Conservation (phyloP, 2,113 vertebrate species). For the Pholis gunnellus region DNA sequence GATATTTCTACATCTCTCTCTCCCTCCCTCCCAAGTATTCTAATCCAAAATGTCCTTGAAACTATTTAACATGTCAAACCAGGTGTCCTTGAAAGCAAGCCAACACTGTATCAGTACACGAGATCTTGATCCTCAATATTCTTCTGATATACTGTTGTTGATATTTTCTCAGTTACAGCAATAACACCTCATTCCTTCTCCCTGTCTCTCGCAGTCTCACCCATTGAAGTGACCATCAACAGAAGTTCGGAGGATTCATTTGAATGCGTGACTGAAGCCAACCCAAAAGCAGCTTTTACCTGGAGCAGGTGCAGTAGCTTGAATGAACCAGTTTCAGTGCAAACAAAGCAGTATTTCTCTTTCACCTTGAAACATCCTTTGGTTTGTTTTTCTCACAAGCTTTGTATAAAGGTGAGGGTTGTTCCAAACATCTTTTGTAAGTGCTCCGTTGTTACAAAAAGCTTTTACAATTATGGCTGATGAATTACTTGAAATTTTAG, state of each 20-base stretch:
- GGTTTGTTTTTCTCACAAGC: neutral
- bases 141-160: neutral
- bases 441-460: neutral
- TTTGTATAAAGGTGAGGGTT: neutral
- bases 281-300: slow-evolving; percentile 47
- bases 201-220: slow-evolving; percentile 55
- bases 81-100: neutral
- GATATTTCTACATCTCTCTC: neutral
- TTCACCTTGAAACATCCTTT: neutral
- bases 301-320: slow-evolving; percentile 73
- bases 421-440: neutral
- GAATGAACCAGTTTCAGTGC: neutral
- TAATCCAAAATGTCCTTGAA: neutral
- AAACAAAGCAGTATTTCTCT: neutral
- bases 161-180: neutral
- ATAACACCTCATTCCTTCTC: neutral
- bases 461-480: neutral
- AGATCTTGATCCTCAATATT: neutral
- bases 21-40: neutral
- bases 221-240: slow-evolving; percentile 33
- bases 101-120: neutral
- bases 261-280: slow-evolving; percentile 57
- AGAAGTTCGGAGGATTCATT: neutral
- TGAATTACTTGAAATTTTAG: neutral
- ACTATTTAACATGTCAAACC: neutral